Evolutionary conservation across 2,113 vertebrate species (phyloP).

Genomic region (Condylura cristata): DNA sequence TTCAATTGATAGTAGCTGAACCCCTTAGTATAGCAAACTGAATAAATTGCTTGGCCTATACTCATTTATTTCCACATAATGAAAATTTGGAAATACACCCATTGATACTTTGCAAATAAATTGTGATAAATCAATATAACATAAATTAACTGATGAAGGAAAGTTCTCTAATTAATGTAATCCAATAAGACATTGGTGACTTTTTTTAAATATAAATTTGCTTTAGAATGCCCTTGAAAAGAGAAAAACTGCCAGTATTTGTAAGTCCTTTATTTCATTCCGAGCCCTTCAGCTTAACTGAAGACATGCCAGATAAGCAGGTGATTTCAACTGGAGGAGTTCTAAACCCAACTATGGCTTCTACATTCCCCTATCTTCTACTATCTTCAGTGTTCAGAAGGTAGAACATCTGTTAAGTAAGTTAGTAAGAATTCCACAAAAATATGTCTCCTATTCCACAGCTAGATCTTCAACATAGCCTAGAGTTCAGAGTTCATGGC

Average conservation of each 20-base stretch:
- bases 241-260: neutral
- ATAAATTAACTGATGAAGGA: neutral
- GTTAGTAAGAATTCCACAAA: neutral
- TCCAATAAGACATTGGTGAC: neutral
- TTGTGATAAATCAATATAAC: neutral
- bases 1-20: neutral
- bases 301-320: neutral
- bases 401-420: neutral
- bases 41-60: neutral
- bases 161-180: neutral
- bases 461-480: too few species aligned
- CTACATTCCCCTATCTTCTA: rapidly evolving
- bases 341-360: neutral
- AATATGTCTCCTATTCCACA: neutral
- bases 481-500: neutral
- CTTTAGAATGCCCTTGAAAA: neutral
- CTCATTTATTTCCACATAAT: neutral
- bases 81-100: neutral
- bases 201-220: neutral
- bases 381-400: neutral
- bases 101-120: neutral
- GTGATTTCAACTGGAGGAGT: neutral
- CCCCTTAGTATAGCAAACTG: neutral
- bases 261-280: neutral
- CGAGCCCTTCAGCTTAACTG: neutral